phyloP scores from a whole-genome alignment of 53 echinoderm and acorn worm species.

The Luidia sarsii region DNA sequence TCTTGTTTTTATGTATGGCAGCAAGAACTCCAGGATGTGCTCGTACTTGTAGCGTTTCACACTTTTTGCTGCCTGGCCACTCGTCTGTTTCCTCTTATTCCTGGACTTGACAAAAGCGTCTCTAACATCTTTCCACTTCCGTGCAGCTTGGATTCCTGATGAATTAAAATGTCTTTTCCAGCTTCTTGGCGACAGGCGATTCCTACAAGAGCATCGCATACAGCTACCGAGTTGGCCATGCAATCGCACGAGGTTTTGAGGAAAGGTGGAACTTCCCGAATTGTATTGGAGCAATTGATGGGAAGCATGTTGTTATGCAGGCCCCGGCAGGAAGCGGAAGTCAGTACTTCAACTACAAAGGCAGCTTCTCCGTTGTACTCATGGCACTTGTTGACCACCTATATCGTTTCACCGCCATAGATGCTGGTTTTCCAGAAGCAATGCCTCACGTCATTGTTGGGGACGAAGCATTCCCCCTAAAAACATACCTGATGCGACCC shows the following conservation, averaged over 20 bases:
- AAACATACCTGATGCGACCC: slow-evolving; percentile 5
- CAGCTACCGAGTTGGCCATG: slow-evolving; percentile 13
- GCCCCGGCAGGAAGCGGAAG: slow-evolving; percentile 27
- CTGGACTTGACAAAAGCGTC: slow-evolving; percentile 35
- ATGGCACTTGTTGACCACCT: slow-evolving; percentile 43
- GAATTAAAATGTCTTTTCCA: not conserved
- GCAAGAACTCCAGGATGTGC: slow-evolving; percentile 27
- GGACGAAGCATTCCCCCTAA: slow-evolving; percentile 39
- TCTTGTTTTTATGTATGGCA: slow-evolving; percentile 24
- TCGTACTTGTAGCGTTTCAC: slow-evolving; percentile 40
- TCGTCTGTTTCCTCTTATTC: slow-evolving; percentile 22
- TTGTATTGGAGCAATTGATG: slow-evolving; percentile 61
- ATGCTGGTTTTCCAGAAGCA: not conserved
- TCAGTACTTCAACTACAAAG: slow-evolving; percentile 39
- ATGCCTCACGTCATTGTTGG: slow-evolving; percentile 18
- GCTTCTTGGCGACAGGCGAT: slow-evolving; percentile 14
- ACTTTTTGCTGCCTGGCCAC: slow-evolving; percentile 20
- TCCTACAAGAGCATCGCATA: slow-evolving; percentile 7
- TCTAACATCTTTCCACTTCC: too few species aligned
- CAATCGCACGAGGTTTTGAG: not conserved
- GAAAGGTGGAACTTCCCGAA: slow-evolving; percentile 51
- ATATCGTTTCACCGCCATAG: slow-evolving; percentile 29
- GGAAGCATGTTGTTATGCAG: slow-evolving; percentile 45
- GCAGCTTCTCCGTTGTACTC: slow-evolving; percentile 4
- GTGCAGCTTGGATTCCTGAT: slow-evolving; percentile 12